A percentile compares a stretch with the other conserved stretches of the same genome.
Evolutionary conservation across 1,140 invertebrate species (phyloP).

Genomic region (Brachionus angularis): DNA sequence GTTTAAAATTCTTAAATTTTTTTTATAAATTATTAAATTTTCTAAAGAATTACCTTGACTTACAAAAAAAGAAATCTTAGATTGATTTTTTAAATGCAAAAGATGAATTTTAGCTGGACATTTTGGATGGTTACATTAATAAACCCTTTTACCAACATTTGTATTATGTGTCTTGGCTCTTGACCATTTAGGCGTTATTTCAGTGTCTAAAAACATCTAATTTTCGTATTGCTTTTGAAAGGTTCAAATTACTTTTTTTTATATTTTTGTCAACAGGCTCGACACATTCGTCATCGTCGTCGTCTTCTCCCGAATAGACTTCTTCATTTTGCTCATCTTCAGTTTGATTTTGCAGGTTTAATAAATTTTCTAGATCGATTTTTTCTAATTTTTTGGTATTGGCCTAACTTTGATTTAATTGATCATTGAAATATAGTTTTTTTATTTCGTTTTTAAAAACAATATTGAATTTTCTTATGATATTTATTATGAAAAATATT

Average conservation of each 20-base stretch:
- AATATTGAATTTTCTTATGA: too few species aligned
- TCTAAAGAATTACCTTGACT: background rate
- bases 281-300: too few species aligned
- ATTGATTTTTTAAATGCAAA: slow-evolving; percentile 1
- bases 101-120: slow-evolving; percentile 1
- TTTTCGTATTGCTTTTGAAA: slow-evolving; percentile 25
- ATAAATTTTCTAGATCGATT: too few species aligned
- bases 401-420: too few species aligned
- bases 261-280: too few species aligned
- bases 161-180: background rate
- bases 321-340: too few species aligned
- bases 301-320: too few species aligned
- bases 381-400: too few species aligned
- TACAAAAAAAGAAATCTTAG: slow-evolving; percentile 3
- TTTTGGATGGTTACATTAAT: slow-evolving; percentile 9
- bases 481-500: too few species aligned
- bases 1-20: background rate
- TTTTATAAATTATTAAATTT: background rate
- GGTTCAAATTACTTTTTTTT: background rate
- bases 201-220: background rate
- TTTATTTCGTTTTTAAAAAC: too few species aligned
- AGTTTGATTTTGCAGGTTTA: too few species aligned
- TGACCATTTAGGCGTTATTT: slow-evolving; percentile 24
- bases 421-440: too few species aligned
- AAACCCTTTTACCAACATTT: background rate